phyloP scores from a whole-genome alignment of 2,888 invertebrate genomes.

The Creontiades dilutus region DNA sequence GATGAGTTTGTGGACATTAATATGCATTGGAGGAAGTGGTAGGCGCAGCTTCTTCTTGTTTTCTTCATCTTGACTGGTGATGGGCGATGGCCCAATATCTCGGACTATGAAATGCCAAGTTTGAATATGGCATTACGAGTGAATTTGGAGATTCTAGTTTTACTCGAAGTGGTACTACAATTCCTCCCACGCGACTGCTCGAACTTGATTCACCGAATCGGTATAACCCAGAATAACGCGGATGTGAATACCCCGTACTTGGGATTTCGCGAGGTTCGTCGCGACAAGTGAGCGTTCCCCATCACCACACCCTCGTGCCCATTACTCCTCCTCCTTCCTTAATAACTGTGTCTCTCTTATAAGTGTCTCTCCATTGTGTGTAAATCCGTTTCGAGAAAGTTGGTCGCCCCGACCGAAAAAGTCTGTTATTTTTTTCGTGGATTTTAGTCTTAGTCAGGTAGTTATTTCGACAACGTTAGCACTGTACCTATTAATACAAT shows the following conservation, averaged over 20 bases:
- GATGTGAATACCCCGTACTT: background rate
- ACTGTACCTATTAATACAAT: too few relatives aligned
- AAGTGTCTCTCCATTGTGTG: slow-evolving; percentile 42
- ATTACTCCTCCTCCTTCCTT: slow-evolving; percentile 42
- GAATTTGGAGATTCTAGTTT: too few relatives aligned
- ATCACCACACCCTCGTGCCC: slow-evolving; percentile 25
- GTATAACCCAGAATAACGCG: background rate
- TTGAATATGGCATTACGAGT: too few relatives aligned
- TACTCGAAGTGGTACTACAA: too few relatives aligned
- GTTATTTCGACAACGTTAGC: background rate
- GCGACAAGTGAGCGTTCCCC: background rate
- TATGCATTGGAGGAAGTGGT: too few relatives aligned
- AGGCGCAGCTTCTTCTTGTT: too few relatives aligned
- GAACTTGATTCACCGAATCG: background rate
- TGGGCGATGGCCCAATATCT: too few relatives aligned
- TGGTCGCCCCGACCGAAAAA: slow-evolving; percentile 17
- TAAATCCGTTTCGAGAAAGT: slow-evolving; percentile 42
- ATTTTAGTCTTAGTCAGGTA: slow-evolving; percentile 25
- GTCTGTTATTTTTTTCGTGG: background rate
- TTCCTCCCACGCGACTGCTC: background rate
- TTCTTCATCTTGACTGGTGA: too few relatives aligned
- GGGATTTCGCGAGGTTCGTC: background rate
- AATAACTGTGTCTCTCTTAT: slow-evolving; percentile 34
- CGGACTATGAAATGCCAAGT: too few relatives aligned
- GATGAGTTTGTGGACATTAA: too few relatives aligned